Evolutionary conservation across 2,113 vertebrate species (phyloP).

Genomic region (Abramis brama): DNA sequence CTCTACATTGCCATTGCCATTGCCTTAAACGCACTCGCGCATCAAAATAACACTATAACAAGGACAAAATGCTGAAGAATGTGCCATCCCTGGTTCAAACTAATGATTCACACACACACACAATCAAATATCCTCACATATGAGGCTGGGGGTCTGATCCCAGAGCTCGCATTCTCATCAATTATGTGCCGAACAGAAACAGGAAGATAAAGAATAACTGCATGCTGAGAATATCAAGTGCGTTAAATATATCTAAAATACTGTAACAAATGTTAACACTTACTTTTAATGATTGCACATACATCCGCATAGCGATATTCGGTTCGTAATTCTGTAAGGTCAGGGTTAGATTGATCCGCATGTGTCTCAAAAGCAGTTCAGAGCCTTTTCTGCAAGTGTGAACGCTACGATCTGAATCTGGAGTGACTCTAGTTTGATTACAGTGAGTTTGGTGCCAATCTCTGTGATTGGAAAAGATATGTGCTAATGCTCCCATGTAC

Average conservation of each 20-base stretch:
- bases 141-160: background rate
- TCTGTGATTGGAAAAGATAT: background rate
- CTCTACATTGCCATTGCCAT: background rate
- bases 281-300: conserved; percentile 86
- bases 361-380: background rate
- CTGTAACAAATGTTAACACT: conserved; percentile 73
- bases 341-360: background rate
- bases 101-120: conserved; percentile 2
- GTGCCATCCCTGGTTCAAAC: background rate
- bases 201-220: conserved; percentile 42
- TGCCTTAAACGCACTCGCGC: background rate
- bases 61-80: conserved; percentile 19
- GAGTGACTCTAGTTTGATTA: conserved; percentile 9
- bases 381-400: background rate
- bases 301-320: conserved; percentile 65
- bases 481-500: background rate
- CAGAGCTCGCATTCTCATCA: conserved; percentile 41
- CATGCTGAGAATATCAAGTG: conserved; percentile 59
- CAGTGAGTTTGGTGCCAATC: background rate
- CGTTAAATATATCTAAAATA: conserved; percentile 68
- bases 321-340: background rate
- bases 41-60: conserved; percentile 21
- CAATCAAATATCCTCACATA: conserved; percentile 5
- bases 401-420: conserved; percentile 17
- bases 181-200: conserved; percentile 72